phyloP scores from a whole-genome alignment of 2,888 invertebrate species.

The Xylocampa areola region DNA sequence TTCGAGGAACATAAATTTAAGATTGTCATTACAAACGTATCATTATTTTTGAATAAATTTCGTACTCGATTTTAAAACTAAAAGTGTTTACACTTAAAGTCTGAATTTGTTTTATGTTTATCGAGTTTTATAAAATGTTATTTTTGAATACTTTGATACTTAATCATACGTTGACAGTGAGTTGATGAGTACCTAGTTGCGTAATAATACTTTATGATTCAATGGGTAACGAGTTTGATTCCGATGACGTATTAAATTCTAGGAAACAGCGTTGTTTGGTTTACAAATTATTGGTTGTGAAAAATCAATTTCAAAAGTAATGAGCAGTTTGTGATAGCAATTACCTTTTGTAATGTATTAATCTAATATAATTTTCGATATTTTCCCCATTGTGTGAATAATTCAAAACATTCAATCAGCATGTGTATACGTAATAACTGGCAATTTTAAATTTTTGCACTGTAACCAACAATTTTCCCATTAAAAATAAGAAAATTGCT shows the following conservation, averaged over 20 bases:
- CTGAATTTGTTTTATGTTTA: slow-evolving; percentile 23
- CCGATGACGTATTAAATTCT: slow-evolving; percentile 56
- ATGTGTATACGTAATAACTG: no score
- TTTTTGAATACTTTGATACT: slow-evolving; percentile 55
- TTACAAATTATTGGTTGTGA: slow-evolving; percentile 50
- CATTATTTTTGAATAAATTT: slow-evolving; percentile 50
- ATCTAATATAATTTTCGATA: slow-evolving; percentile 1
- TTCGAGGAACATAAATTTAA: slow-evolving; percentile 18
- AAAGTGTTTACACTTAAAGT: slow-evolving; percentile 22
- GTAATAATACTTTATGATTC: slow-evolving; percentile 71
- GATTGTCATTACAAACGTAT: slow-evolving; percentile 38
- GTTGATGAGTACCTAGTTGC: slow-evolving; percentile 62
- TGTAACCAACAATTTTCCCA: no score
- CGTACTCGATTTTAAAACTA: slow-evolving; percentile 39
- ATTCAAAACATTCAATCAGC: neutral
- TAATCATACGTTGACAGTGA: slow-evolving; percentile 77
- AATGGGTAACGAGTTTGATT: slow-evolving; percentile 64
- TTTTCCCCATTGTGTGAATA: slow-evolving; percentile 5
- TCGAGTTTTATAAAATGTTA: slow-evolving; percentile 56
- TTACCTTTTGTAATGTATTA: slow-evolving; percentile 26
- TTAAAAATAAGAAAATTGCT: slow-evolving; percentile 26
- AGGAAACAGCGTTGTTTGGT: slow-evolving; percentile 38
- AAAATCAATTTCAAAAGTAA: slow-evolving; percentile 39
- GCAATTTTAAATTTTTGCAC: no score
- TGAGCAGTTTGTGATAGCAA: slow-evolving; percentile 28